A percentile compares a stretch with the other conserved stretches of the same genome.
Evolutionary conservation across 2,113 vertebrate genomes (phyloP).

Genomic region (Montifringilla adamsi): DNA sequence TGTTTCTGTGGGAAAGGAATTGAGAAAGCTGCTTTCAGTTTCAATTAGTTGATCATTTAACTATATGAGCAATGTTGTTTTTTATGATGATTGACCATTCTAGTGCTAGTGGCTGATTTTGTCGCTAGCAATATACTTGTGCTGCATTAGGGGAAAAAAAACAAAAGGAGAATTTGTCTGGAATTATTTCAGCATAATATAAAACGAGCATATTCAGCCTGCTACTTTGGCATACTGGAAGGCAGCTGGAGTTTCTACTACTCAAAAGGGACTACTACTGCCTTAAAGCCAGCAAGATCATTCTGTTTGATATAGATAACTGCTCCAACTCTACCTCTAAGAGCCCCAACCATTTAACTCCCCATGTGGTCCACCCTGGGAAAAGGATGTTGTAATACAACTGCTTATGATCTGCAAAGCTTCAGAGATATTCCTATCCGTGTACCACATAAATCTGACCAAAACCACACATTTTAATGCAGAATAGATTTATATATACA

Average conservation of each 20-base stretch:
- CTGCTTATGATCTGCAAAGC: background rate
- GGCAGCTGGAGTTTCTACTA: background rate
- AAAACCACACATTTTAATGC: background rate
- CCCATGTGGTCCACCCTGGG: background rate
- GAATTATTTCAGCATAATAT: background rate
- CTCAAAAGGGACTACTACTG: background rate
- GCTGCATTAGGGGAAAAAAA: background rate
- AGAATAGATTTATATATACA: background rate
- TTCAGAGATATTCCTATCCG: background rate
- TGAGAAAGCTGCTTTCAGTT: background rate
- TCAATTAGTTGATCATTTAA: background rate
- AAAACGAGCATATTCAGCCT: background rate
- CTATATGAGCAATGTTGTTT: background rate
- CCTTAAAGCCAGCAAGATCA: background rate
- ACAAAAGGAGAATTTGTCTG: background rate
- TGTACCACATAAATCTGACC: background rate
- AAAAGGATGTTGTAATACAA: background rate
- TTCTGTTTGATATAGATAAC: background rate
- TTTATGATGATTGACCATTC: background rate
- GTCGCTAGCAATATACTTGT: background rate
- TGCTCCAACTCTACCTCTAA: background rate
- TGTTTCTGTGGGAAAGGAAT: constrained; percentile 10
- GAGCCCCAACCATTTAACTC: background rate
- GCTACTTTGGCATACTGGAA: background rate
- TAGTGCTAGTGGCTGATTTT: background rate